Evolutionary conservation across 2,797 vertebrate species (phyloP).

Genomic region (Telmatherina bonti): DNA sequence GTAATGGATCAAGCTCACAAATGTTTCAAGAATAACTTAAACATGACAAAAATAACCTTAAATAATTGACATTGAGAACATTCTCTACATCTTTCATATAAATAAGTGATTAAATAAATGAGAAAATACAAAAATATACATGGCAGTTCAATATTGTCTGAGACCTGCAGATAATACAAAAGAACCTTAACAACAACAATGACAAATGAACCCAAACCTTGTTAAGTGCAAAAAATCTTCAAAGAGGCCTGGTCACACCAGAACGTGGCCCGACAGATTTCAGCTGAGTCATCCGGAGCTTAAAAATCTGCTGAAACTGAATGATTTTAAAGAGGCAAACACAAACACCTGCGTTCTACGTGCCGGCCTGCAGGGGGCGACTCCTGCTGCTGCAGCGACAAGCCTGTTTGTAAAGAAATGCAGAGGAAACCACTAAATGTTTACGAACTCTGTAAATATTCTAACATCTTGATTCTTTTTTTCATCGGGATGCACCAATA

Average conservation of each 20-base stretch:
- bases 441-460: too few relatives aligned
- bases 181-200: slow-evolving; percentile 42
- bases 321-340: not conserved
- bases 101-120: slow-evolving; percentile 87
- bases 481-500: too few relatives aligned
- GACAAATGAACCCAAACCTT: slow-evolving; percentile 28
- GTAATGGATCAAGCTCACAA: slow-evolving; percentile 67
- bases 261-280: not conserved
- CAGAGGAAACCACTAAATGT: too few relatives aligned
- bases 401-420: too few relatives aligned
- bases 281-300: too few relatives aligned
- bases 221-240: slow-evolving; percentile 54
- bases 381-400: too few relatives aligned
- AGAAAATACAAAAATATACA: slow-evolving; percentile 85
- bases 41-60: slow-evolving; percentile 76
- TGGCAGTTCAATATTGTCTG: slow-evolving; percentile 77
- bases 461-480: too few relatives aligned
- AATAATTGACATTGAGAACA: slow-evolving; percentile 82
- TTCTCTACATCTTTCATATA: slow-evolving; percentile 85
- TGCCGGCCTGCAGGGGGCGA: not conserved
- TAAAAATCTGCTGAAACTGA: too few relatives aligned
- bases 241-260: slow-evolving; percentile 54
- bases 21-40: slow-evolving; percentile 76
- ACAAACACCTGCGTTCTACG: too few relatives aligned
- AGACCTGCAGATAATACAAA: slow-evolving; percentile 82